Evolutionary conservation across 2,113 vertebrate genomes (phyloP).

Genomic region (Danio rerio): DNA sequence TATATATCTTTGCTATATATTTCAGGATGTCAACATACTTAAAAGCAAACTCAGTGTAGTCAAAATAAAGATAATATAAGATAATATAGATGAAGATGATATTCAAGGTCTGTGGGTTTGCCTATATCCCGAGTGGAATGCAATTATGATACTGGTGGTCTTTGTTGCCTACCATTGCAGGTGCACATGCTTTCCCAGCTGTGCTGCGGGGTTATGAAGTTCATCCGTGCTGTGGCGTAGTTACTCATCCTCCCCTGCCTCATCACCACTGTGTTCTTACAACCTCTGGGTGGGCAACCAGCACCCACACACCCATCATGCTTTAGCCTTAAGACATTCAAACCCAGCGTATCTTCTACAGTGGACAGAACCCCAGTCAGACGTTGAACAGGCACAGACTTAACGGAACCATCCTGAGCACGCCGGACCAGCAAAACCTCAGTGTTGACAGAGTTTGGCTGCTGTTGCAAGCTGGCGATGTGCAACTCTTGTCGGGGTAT

Average conservation of each 20-base stretch:
- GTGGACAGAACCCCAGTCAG: constrained; percentile 77
- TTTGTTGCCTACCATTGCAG: constrained; percentile 84
- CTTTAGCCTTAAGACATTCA: constrained; percentile 80
- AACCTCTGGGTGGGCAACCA: constrained; percentile 80
- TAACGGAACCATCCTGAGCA: constrained; percentile 66
- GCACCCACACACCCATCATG: constrained; percentile 81
- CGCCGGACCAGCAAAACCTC: constrained; percentile 83
- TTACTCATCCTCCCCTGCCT: constrained; percentile 77
- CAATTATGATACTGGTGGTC: neutral
- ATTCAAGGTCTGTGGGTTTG: neutral
- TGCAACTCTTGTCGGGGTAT: constrained; percentile 82
- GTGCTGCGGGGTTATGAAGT: constrained; percentile 88
- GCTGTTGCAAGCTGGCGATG: constrained; percentile 90
- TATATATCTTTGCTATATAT: no score
- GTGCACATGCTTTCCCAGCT: constrained; percentile 85
- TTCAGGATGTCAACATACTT: neutral
- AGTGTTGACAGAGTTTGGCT: constrained; percentile 68
- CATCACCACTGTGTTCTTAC: constrained; percentile 84
- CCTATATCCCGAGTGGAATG: constrained; percentile 55
- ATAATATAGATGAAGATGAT: neutral
- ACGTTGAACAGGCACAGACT: constrained; percentile 70
- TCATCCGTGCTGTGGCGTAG: constrained; percentile 87
- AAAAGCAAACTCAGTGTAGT: constrained; percentile 8
- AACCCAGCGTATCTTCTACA: constrained; percentile 80
- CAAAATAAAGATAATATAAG: constrained; percentile 46